A percentile compares a stretch with the other conserved stretches of the same genome.
Evolutionary conservation across 1,140 invertebrate genomes (phyloP).

Genomic region (Bombus sylvicola): DNA sequence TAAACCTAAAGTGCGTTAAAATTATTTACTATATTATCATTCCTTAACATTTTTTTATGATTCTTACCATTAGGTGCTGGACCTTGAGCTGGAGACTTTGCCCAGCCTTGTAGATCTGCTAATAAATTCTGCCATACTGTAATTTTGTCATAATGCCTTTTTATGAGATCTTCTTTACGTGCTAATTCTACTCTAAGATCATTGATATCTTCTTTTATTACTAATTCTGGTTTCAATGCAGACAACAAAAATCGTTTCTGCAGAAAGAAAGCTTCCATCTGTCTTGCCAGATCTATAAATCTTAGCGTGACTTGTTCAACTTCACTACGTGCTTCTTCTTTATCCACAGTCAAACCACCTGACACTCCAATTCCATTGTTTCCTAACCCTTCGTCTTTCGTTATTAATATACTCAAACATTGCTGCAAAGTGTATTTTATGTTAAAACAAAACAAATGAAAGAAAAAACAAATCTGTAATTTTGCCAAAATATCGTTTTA

Average conservation of each 20-base stretch:
- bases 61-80: conserved; percentile 81
- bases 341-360: conserved; percentile 85
- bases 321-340: conserved; percentile 92
- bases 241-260: conserved; percentile 95
- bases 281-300: conserved; percentile 94
- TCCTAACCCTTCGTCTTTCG: conserved; percentile 90
- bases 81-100: conserved; percentile 81
- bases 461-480: background rate
- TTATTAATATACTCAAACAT: conserved; percentile 91
- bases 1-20: conserved; percentile 68
- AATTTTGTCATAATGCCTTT: conserved; percentile 95
- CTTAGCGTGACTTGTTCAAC: conserved; percentile 92
- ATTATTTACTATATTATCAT: conserved; percentile 52
- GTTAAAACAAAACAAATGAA: background rate
- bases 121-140: conserved; percentile 94
- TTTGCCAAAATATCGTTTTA: background rate
- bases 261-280: conserved; percentile 97
- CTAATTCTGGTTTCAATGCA: conserved; percentile 94
- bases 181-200: conserved; percentile 92
- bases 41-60: conserved; percentile 13
- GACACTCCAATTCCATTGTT: conserved; percentile 78
- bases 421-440: conserved; percentile 84
- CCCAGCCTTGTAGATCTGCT: conserved; percentile 87
- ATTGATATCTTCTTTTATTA: conserved; percentile 95
- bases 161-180: conserved; percentile 93